Conservation (phyloP, 2,797 vertebrate species). For the Cuniculus paca region DNA sequence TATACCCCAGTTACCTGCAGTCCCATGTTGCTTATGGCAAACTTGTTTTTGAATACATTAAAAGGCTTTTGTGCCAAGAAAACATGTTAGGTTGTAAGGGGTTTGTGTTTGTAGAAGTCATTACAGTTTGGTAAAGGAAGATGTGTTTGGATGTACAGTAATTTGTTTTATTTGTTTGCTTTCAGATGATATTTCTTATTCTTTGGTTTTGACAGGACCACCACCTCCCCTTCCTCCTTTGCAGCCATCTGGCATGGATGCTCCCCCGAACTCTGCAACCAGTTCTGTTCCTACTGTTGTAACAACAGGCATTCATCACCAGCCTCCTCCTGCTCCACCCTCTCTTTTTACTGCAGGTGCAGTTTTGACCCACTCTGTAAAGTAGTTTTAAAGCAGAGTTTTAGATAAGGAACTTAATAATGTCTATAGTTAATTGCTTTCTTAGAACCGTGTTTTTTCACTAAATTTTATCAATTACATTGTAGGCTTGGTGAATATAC, state of each 20-base stretch:
- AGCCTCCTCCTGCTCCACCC: conserved; percentile 93
- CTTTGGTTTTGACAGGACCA: conserved; percentile 91
- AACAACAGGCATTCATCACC: conserved; percentile 96
- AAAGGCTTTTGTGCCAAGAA: conserved; percentile 33
- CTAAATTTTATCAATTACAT: conserved; percentile 21
- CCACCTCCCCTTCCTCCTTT: conserved; percentile 97
- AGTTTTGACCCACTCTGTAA: conserved; percentile 85
- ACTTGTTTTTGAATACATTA: conserved; percentile 49
- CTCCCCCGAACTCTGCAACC: conserved; percentile 96
- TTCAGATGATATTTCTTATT: conserved; percentile 86
- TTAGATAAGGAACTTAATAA: conserved; percentile 51
- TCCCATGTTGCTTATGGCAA: conserved; percentile 22
- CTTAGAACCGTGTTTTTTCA: conserved; percentile 34
- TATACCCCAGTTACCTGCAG: neutral
- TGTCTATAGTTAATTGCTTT: conserved; percentile 20
- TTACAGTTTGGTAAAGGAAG: conserved; percentile 66
- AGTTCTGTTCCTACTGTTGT: conserved; percentile 98
- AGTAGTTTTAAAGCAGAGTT: conserved; percentile 33
- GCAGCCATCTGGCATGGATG: conserved; percentile 97
- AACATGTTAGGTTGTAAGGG: conserved; percentile 50
- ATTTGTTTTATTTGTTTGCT: conserved; percentile 84
- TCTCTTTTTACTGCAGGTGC: conserved; percentile 95
- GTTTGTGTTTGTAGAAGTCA: conserved; percentile 62
- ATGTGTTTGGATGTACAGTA: conserved; percentile 77
- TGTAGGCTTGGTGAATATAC: conserved; percentile 15